Percentiles rank a stretch among this genome's conserved stretches.
Evolutionary conservation across 2,888 invertebrate species (phyloP).

Genomic region (Nephrotoma guestfalica): DNA sequence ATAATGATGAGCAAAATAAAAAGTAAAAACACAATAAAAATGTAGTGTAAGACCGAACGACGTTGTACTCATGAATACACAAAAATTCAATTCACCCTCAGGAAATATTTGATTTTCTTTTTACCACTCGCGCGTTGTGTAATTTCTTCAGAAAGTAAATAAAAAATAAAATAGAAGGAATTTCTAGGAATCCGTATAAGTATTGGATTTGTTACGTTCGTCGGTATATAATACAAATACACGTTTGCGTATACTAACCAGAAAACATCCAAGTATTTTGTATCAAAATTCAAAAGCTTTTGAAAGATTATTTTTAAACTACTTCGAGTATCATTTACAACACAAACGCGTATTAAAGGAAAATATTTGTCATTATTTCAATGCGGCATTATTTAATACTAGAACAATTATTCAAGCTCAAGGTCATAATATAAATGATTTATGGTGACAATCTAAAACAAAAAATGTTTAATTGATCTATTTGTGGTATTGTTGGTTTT

Average conservation of each 20-base stretch:
- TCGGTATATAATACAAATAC: too few species aligned
- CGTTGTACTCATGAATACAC: neutral
- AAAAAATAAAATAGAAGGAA: neutral
- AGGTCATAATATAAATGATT: neutral
- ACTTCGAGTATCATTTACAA: neutral
- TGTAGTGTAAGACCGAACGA: neutral
- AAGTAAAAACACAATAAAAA: too few species aligned
- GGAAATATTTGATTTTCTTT: neutral
- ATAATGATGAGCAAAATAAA: too few species aligned
- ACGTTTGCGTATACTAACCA: neutral
- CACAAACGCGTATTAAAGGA: neutral
- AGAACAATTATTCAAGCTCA: neutral
- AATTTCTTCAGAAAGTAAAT: neutral
- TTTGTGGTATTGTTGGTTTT: neutral
- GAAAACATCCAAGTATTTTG: neutral
- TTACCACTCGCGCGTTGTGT: neutral
- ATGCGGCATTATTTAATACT: neutral
- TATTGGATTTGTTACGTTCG: neutral
- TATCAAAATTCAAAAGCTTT: too few species aligned
- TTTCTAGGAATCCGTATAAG: neutral
- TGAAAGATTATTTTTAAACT: too few species aligned
- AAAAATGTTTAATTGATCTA: neutral
- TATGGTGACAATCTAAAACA: neutral
- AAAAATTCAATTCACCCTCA: neutral
- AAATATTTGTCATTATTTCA: too few species aligned